Percentiles rank a stretch among this genome's conserved stretches.
phyloP scores from a whole-genome alignment of 2,888 invertebrate species.

The Plemyria rubiginata region DNA sequence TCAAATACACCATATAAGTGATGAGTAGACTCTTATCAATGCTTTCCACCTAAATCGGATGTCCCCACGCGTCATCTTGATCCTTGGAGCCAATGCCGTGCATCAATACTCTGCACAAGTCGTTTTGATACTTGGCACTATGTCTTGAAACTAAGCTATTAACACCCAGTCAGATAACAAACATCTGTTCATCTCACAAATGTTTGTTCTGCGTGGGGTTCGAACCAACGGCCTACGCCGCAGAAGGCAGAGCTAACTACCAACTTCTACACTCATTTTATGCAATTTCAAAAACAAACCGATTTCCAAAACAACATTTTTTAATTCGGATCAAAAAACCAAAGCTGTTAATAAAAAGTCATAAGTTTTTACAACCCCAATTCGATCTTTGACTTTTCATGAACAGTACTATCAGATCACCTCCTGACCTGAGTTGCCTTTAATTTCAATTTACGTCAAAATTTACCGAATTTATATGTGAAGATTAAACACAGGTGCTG shows the following conservation, averaged over 20 bases:
- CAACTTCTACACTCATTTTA: no score
- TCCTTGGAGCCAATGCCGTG: conserved; percentile 64
- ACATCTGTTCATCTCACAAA: no score
- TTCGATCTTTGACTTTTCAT: conserved; percentile 61
- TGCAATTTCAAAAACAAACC: no score
- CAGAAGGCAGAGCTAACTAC: no score
- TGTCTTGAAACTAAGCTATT: background rate
- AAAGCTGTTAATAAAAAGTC: background rate
- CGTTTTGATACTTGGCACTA: conserved; percentile 43
- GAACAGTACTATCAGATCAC: conserved; percentile 56
- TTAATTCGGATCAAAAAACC: background rate
- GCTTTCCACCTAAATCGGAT: conserved; percentile 19
- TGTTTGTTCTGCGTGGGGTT: no score
- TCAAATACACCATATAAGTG: no score
- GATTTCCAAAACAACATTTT: background rate
- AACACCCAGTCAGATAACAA: no score
- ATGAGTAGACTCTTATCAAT: background rate
- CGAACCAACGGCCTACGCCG: no score
- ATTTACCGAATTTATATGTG: conserved; percentile 58
- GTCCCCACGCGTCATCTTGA: conserved; percentile 40
- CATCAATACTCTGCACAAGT: conserved; percentile 56
- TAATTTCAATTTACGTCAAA: conserved; percentile 38
- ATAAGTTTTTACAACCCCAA: conserved; percentile 47
- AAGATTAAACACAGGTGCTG: conserved; percentile 67
- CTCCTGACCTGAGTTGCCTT: conserved; percentile 44